phyloP scores from a whole-genome alignment of 2,113 vertebrate species.

The Colius striatus region DNA sequence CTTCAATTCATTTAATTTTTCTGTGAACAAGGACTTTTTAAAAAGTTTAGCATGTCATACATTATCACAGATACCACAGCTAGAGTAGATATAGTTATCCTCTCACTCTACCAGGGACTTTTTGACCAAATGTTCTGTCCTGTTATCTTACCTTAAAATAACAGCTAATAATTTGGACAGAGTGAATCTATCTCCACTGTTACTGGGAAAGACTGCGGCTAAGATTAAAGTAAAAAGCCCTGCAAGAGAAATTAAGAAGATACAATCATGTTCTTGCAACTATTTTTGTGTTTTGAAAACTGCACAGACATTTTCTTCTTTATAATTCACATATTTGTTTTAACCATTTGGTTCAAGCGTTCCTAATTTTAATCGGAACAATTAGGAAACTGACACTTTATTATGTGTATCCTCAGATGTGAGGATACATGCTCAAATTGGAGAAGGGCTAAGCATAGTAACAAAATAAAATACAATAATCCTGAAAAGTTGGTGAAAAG shows the following conservation, averaged over 20 bases:
- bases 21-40: not conserved
- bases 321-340: not conserved
- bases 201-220: slow-evolving; percentile 95
- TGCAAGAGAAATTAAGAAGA: slow-evolving; percentile 55
- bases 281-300: not conserved
- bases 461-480: not conserved
- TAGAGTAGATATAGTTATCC: not conserved
- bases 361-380: not conserved
- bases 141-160: slow-evolving; percentile 86
- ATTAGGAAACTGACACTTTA: not conserved
- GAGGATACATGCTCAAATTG: not conserved
- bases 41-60: not conserved
- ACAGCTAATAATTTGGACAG: slow-evolving; percentile 94
- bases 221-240: slow-evolving; percentile 95
- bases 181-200: slow-evolving; percentile 95
- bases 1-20: not conserved
- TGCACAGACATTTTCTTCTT: not conserved
- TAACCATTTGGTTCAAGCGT: not conserved
- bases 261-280: not conserved
- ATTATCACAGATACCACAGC: not conserved
- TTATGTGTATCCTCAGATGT: not conserved
- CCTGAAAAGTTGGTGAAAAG: not conserved
- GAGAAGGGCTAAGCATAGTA: not conserved
- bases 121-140: not conserved
- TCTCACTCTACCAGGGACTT: not conserved